Evolutionary conservation across 2,113 vertebrate species (phyloP).

Genomic region (Riparia riparia): DNA sequence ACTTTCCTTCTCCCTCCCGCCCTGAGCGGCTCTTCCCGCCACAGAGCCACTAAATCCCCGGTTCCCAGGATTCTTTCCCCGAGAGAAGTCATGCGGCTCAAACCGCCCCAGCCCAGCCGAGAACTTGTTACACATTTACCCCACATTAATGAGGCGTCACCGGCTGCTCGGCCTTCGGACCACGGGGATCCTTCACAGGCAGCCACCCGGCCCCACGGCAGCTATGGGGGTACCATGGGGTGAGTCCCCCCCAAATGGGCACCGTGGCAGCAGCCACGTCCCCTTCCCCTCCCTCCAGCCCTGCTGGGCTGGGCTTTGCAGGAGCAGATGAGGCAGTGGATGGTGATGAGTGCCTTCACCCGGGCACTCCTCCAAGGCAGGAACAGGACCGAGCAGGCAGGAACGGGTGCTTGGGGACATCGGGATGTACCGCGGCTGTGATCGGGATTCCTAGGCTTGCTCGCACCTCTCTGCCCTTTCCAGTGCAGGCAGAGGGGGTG

Average conservation of each 20-base stretch:
- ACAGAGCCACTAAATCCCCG: background rate
- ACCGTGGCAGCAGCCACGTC: accelerated
- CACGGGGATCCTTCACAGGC: background rate
- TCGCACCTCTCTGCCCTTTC: background rate
- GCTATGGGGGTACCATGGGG: background rate
- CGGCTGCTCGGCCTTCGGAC: background rate
- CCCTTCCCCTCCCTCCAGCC: background rate
- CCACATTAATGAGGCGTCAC: background rate
- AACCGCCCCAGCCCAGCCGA: background rate
- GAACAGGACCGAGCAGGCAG: background rate
- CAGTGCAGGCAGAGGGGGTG: background rate
- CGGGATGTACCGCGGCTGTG: background rate
- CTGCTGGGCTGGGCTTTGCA: background rate
- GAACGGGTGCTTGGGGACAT: background rate
- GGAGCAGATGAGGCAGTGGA: background rate
- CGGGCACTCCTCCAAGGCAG: background rate
- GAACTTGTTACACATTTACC: constrained; percentile 41
- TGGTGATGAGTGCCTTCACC: accelerated
- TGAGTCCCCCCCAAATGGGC: background rate
- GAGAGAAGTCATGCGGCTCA: background rate
- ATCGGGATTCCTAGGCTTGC: background rate
- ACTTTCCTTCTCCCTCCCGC: background rate
- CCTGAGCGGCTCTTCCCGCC: accelerated
- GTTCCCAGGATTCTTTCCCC: background rate
- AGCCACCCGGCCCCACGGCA: accelerated